Base-by-base conservation (phyloP, 2,113 vertebrate genomes). In the Trematomus loennbergii region DNA sequence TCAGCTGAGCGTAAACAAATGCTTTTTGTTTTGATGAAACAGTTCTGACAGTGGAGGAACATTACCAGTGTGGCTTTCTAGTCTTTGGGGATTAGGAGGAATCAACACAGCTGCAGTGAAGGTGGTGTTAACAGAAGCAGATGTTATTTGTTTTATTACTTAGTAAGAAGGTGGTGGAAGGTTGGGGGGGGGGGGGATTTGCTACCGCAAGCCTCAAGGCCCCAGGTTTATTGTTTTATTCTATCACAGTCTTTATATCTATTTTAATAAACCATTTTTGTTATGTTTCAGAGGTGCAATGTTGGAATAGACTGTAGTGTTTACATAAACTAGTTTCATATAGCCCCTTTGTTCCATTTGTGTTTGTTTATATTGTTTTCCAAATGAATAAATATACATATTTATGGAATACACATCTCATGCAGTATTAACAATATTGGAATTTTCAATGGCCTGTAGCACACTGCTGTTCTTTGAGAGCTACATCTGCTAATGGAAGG, bases 101-200 rank as follows among this genome's bases (percentile, higher is more conserved):
- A 83, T 83, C 81, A 86, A 78, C 89, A 90, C 93, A 92, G 90
- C 83, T 93, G 90, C 70, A 79, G 77, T 25, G 59, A 86, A 87
- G 88, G 78, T 80, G 87, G 71, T 70, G 79, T 85, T 87, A 84
- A 85, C 85, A 76, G 18, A 70, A 83, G 88, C 90, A 93, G 91
- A 91, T 91, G 88, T 80, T 92, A 85, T 92, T 90, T 91, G 83
- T 88, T 92, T 90, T 90, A 87, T 71, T 82, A 81, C 85, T 82
- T 68, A n/a, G 65, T 1, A 40, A 15, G 52, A 68, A 4, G 4
- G 29, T 1, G 25, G 58, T 2, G 9, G 50, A 40, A 40, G 36
- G 36, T 40, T 40, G 36, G 36, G 18, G 4, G 22, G 55, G 57
- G 49, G 50, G 54, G 12, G 49, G 66, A 29, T 29, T 16, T 16